Evolutionary conservation across 2,113 vertebrate species (phyloP), one percentile per base, ranked within the genome.

Genomic region (Misgurnus anguillicaudatus): DNA sequence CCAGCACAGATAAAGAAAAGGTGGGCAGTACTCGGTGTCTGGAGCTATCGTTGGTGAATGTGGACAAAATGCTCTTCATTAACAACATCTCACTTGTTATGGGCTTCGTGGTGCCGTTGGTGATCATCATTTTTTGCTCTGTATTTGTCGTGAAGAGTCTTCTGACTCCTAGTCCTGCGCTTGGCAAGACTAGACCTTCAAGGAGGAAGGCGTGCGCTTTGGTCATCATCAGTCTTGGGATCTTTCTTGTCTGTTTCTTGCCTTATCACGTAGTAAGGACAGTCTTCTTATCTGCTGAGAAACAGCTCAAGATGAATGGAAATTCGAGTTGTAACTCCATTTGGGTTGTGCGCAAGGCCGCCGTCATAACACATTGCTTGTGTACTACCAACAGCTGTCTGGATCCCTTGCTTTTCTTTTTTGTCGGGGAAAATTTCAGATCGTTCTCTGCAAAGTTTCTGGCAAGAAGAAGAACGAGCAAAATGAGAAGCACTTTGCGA

Each of bases 351-450:
- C 86, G 92, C 19, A 93, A 91, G 83, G 86, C 81, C 0, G 86
- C 91, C 4, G 87, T 91, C 13, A 47, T 94, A 70, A 66, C 88
- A 0, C 87, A 89, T 78, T 89, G 91, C 73, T 85, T 94, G 0
- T 90, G 91, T 2, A 89, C 82, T 14, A 76, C 80, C 21, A 94
- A 94, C 68, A 91, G 85, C 74, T 95, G 94, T 86, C 78, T 95
- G 0, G 88, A 95, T 21, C 93, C 94, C 6, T 9, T 95, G 53
- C 91, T 95, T n/a, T 95, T 94, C 69, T 95, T 93, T 58, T 94
- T 94, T 3, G 84, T 87, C 9, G 93, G 91, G 45, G 92, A 94
- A 79, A 89, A 92, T 84, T 94, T 94, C 80, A 90, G 85, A 47
- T 71, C 45, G 81, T 61, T 79, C 24, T 83, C 75, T 1, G 38